Percentiles rank a stretch among this genome's conserved stretches.
Conservation (phyloP, 2,888 invertebrate species). For the Drosophila rubida region DNA sequence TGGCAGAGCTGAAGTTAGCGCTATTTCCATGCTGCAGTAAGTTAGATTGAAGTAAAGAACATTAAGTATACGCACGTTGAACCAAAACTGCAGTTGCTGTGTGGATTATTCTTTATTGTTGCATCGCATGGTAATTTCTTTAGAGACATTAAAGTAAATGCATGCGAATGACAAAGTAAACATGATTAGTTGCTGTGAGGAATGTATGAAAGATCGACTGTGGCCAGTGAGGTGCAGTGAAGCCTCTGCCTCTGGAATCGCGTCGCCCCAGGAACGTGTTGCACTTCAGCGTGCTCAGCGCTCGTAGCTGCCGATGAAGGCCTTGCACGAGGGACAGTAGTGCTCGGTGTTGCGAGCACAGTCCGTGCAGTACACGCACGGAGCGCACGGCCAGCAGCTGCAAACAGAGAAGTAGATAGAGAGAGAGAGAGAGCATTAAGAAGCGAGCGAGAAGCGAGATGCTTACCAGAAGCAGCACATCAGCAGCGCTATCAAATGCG, state of each 20-base stretch:
- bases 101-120: background rate
- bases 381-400: constrained; percentile 86
- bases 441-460: background rate
- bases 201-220: background rate
- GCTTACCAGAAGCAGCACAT: constrained; percentile 79
- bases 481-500: constrained; percentile 81
- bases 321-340: constrained; percentile 87
- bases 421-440: background rate
- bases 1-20: too few relatives aligned
- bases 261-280: background rate
- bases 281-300: constrained; percentile 48
- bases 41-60: too few relatives aligned
- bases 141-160: constrained; percentile 27
- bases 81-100: background rate
- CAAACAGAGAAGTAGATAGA: background rate
- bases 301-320: constrained; percentile 86
- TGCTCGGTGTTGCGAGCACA: constrained; percentile 86
- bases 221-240: constrained; percentile 11
- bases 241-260: background rate
- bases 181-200: constrained; percentile 5
- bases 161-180: constrained; percentile 6
- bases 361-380: constrained; percentile 86
- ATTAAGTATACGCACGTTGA: background rate
- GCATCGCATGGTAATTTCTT: constrained; percentile 22
- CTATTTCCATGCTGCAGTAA: too few relatives aligned